A percentile compares a stretch with the other conserved stretches of the same genome.
Conservation (phyloP, 2,888 invertebrate species). For the Tenthredo scrophulariae region DNA sequence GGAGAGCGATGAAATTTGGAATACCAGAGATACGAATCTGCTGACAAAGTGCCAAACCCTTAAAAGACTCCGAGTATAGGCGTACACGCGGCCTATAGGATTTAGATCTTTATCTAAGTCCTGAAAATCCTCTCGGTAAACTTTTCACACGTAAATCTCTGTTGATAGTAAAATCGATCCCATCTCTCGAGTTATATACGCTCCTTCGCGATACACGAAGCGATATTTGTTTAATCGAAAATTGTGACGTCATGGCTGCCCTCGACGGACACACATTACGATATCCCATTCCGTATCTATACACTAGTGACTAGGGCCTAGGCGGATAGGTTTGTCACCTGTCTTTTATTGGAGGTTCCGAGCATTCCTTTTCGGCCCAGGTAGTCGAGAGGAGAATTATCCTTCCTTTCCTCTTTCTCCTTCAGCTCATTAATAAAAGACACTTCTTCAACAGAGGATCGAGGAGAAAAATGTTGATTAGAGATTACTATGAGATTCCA, state of each 20-base stretch:
- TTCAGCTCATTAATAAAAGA: conserved; percentile 2
- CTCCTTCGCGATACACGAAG: neutral
- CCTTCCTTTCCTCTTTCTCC: neutral
- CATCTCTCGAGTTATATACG: conserved; percentile 27
- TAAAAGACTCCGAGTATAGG: neutral
- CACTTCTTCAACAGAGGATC: neutral
- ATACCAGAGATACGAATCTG: conserved; percentile 46
- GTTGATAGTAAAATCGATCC: conserved; percentile 15
- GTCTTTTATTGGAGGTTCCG: conserved; percentile 16
- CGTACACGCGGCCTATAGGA: neutral
- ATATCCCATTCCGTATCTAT: conserved; percentile 12
- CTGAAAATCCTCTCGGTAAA: conserved; percentile 24
- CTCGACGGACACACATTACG: neutral
- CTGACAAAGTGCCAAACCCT: conserved; percentile 40
- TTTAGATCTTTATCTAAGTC: conserved; percentile 25
- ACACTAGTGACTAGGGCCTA: too few relatives aligned
- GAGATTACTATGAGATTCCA: conserved; percentile 5
- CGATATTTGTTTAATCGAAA: conserved; percentile 35
- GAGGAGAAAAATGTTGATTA: neutral
- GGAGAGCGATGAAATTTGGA: conserved; percentile 47
- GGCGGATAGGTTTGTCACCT: conserved; percentile 13
- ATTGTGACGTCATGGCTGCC: conserved; percentile 27
- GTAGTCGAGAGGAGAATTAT: neutral
- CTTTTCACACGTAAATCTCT: conserved; percentile 43
- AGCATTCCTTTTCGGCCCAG: conserved; percentile 18